Conservation (phyloP, 1,140 invertebrate genomes). For the Oreohelix idahoensis region DNA sequence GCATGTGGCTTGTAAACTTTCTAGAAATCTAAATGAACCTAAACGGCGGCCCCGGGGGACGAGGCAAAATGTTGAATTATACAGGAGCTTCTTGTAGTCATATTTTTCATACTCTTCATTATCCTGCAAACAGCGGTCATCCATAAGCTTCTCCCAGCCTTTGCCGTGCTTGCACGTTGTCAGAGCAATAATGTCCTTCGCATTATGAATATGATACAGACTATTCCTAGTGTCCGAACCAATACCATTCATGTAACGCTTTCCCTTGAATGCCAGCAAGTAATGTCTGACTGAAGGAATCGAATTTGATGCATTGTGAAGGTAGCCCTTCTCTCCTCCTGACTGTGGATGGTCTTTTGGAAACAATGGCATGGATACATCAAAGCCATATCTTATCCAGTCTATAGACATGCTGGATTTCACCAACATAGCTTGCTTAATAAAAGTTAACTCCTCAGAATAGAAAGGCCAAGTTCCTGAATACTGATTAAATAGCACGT, state of each 20-base stretch:
- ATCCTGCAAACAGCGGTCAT: slow-evolving; percentile 90
- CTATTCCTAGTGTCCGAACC: slow-evolving; percentile 98
- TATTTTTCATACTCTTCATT: slow-evolving; percentile 98
- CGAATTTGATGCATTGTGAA: slow-evolving; percentile 80
- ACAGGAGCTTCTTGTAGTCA: too few relatives aligned
- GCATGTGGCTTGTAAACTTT: too few relatives aligned
- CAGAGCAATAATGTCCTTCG: slow-evolving; percentile 92
- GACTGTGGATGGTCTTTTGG: slow-evolving; percentile 93
- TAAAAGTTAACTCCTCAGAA: slow-evolving; percentile 92
- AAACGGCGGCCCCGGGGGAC: too few relatives aligned
- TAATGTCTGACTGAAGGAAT: slow-evolving; percentile 83
- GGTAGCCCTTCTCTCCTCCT: slow-evolving; percentile 86
- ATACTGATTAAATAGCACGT: slow-evolving; percentile 98
- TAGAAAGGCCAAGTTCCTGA: slow-evolving; percentile 99
- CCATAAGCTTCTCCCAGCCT: slow-evolving; percentile 91
- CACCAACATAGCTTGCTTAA: slow-evolving; percentile 94
- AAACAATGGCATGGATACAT: slow-evolving; percentile 97
- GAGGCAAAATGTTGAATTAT: too few relatives aligned
- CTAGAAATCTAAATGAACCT: too few relatives aligned
- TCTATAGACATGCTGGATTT: slow-evolving; percentile 93
- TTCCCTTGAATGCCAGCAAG: slow-evolving; percentile 95
- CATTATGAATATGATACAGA: slow-evolving; percentile 97
- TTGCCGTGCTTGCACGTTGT: slow-evolving; percentile 99
- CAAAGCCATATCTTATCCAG: slow-evolving; percentile 90
- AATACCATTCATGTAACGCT: slow-evolving; percentile 98